A percentile compares a stretch with the other conserved stretches of the same genome.
Evolutionary conservation across 1,140 invertebrate genomes (phyloP).

Genomic region (Nixonia krombeini): DNA sequence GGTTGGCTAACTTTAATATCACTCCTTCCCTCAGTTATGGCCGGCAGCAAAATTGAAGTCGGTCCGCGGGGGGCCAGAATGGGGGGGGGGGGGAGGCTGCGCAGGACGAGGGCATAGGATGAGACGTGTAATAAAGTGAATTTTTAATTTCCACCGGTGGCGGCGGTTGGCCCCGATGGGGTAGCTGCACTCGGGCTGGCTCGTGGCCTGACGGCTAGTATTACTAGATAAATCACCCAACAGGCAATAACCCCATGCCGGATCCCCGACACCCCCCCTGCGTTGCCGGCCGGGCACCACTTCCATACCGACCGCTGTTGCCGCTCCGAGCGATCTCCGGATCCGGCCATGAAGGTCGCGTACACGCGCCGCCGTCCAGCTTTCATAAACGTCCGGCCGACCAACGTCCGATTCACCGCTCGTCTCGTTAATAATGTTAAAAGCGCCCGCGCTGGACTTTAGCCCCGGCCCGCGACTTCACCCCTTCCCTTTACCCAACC

Average conservation of each 20-base stretch:
- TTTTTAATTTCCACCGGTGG: conserved; percentile 71
- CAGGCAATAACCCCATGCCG: conserved; percentile 69
- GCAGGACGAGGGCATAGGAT: conserved; percentile 57
- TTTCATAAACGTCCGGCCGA: conserved; percentile 56
- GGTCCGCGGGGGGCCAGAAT: too few species aligned
- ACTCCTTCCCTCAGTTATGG: conserved; percentile 68
- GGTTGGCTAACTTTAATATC: too few species aligned
- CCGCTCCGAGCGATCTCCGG: conserved; percentile 18
- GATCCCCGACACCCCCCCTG: conserved; percentile 21
- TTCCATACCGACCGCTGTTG: conserved; percentile 7
- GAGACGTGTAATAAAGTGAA: conserved; percentile 73
- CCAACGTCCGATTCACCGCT: conserved; percentile 51
- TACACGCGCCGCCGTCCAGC: conserved; percentile 39
- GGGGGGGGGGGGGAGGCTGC: conserved; percentile 10
- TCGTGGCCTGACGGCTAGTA: conserved; percentile 70
- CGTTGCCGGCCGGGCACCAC: background rate
- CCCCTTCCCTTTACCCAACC: too few species aligned
- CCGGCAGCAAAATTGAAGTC: conserved; percentile 64
- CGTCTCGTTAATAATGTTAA: conserved; percentile 53
- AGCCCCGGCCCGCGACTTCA: conserved; percentile 32
- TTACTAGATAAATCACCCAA: conserved; percentile 73
- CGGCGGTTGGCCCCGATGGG: conserved; percentile 62
- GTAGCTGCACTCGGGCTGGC: conserved; percentile 51
- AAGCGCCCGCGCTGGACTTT: conserved; percentile 13
- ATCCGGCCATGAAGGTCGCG: conserved; percentile 3